A percentile compares a stretch with the other conserved stretches of the same genome.
These are phyloP conservation scores for Hafferia zeledoni DNA, from an alignment of 2,797 vertebrate genomes.

Conservation along the genomic window DNA sequence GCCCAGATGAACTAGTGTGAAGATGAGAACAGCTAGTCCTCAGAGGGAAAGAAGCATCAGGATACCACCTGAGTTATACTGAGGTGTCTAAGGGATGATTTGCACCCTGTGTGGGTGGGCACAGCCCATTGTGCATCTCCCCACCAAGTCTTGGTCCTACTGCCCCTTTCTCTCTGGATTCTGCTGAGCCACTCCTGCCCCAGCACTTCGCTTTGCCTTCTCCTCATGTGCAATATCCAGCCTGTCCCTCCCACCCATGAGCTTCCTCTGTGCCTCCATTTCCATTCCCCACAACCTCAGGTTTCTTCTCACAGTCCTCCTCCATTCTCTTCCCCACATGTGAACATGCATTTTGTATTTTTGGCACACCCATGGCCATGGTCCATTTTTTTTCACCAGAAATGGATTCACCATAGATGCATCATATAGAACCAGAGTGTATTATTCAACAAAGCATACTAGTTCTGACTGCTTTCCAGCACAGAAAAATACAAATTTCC, in stretches of 20 bases:
- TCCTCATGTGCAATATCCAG: accelerated
- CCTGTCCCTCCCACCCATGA: not conserved
- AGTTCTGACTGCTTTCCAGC: not conserved
- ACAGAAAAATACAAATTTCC: constrained; percentile 8
- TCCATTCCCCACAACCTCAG: not conserved
- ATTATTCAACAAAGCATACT: not conserved
- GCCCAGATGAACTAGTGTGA: not conserved
- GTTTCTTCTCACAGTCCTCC: not conserved
- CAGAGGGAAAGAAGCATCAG: not conserved
- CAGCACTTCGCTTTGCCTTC: accelerated
- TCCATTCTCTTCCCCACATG: not conserved
- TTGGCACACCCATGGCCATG: not conserved
- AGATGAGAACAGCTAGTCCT: not conserved
- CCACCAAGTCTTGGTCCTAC: accelerated
- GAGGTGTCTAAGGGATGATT: not conserved
- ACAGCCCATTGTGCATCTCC: not conserved
- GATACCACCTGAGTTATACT: not conserved
- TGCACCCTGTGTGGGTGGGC: not conserved
- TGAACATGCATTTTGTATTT: not conserved
- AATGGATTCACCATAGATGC: not conserved
- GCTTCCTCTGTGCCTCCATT: not conserved
- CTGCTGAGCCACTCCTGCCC: not conserved
- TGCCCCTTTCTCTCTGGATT: not conserved
- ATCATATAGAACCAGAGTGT: not conserved
- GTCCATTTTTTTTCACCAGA: not conserved